Percentiles rank a stretch among this genome's conserved stretches.
phyloP scores from a whole-genome alignment of 2,113 vertebrate genomes.

The Bucco capensis region DNA sequence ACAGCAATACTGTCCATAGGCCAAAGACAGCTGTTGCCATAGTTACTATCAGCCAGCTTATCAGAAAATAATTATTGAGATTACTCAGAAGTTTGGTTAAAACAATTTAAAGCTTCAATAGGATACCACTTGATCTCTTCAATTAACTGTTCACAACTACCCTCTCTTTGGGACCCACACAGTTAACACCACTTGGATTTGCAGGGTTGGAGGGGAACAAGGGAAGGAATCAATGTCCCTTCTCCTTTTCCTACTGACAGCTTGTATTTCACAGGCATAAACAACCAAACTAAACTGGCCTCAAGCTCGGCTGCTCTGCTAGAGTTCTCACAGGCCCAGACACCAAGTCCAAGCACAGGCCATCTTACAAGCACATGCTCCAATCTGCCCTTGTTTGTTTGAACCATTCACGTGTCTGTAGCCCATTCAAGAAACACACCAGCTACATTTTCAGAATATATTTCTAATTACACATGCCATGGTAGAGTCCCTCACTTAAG shows the following conservation, averaged over 20 bases:
- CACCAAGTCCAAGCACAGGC: conserved; percentile 35
- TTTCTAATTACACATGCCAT: not conserved
- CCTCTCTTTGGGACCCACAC: conserved; percentile 43
- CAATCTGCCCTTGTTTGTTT: not conserved
- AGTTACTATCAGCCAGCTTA: conserved; percentile 79
- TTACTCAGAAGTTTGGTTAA: conserved; percentile 74
- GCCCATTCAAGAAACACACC: not conserved
- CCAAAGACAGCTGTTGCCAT: conserved; percentile 79
- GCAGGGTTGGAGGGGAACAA: conserved; percentile 5
- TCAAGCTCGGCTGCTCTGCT: conserved; percentile 26
- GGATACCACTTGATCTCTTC: conserved; percentile 32
- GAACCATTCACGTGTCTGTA: not conserved
- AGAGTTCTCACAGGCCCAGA: conserved; percentile 33
- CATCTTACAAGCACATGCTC: conserved; percentile 40
- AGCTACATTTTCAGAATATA: not conserved
- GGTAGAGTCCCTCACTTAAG: not conserved
- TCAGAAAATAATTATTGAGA: conserved; percentile 75
- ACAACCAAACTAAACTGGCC: conserved; percentile 51
- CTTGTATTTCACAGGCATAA: conserved; percentile 69
- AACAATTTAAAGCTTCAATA: conserved; percentile 50
- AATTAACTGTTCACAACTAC: conserved; percentile 61
- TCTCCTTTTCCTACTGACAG: conserved; percentile 68
- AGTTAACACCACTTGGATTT: conserved; percentile 65
- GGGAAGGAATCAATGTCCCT: conserved; percentile 69
- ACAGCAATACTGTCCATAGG: conserved; percentile 74